phyloP scores from a whole-genome alignment of 2,113 vertebrate species.

The Geococcyx californianus region DNA sequence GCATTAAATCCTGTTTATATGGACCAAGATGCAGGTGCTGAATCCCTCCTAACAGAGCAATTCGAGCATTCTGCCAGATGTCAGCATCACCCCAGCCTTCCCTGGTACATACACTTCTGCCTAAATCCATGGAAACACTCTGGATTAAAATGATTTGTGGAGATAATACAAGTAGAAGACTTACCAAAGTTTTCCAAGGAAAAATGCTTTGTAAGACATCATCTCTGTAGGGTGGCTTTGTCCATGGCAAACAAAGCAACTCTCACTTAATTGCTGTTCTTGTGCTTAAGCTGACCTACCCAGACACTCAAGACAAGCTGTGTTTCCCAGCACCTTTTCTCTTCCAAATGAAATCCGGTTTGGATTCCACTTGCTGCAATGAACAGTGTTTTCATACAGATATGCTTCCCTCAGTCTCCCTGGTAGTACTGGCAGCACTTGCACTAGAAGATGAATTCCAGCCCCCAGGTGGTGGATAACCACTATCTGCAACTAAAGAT shows the following conservation, averaged over 20 bases:
- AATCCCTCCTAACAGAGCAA: not conserved
- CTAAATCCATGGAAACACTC: not conserved
- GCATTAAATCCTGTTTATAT: not conserved
- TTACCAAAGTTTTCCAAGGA: not conserved
- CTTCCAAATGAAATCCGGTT: not conserved
- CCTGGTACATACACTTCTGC: not conserved
- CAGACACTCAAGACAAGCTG: not conserved
- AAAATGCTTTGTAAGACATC: not conserved
- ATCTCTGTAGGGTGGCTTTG: not conserved
- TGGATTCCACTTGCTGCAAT: not conserved
- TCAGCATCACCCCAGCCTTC: not conserved
- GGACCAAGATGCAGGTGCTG: not conserved
- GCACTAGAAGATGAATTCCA: not conserved
- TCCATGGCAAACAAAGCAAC: not conserved
- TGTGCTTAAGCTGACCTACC: not conserved
- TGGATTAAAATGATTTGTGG: not conserved
- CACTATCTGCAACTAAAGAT: not conserved
- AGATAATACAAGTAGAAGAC: not conserved
- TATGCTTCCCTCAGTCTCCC: not conserved
- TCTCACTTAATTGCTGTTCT: not conserved
- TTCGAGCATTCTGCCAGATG: not conserved
- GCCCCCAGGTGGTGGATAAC: not conserved
- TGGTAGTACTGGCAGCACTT: not conserved
- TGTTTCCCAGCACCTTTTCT: not conserved
- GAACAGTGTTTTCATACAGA: not conserved